phyloP scores from a whole-genome alignment of 2,797 vertebrate genomes.

The Tolypeutes matacus region DNA sequence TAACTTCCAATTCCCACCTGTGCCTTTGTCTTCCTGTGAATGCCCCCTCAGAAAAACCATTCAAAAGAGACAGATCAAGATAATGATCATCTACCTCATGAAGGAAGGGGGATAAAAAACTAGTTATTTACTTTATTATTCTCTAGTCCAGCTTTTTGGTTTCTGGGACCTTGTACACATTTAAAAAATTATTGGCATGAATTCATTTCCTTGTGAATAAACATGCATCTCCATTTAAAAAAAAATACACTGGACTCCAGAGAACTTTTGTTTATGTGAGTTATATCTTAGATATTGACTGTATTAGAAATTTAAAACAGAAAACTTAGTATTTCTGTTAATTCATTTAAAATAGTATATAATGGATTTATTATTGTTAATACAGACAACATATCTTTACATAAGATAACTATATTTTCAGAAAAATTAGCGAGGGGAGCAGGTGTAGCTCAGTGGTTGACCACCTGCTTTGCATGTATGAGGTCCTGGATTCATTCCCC shows the following conservation, averaged over 20 bases:
- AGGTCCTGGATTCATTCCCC: no score
- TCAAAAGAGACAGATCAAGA: neutral
- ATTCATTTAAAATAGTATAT: no score
- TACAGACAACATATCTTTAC: neutral
- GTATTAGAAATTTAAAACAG: no score
- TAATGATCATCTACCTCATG: neutral
- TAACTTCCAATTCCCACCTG: neutral
- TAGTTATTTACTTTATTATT: neutral
- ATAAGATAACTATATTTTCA: neutral
- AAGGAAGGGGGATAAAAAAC: neutral
- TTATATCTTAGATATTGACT: no score
- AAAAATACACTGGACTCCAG: no score
- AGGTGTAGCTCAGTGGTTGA: no score
- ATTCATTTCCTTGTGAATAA: no score
- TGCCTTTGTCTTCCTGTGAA: neutral
- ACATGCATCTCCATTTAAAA: no score
- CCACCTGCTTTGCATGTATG: no score
- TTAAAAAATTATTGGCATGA: neutral
- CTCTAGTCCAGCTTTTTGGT: neutral
- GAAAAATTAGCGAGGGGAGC: neutral
- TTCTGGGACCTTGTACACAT: neutral
- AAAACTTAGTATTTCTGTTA: no score
- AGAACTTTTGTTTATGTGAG: no score
- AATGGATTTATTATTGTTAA: neutral
- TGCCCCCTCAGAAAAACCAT: neutral